Evolutionary conservation across 37 sponge, comb jelly and placozoan species (phyloP).

Genomic region (Haliclona indistincta): DNA sequence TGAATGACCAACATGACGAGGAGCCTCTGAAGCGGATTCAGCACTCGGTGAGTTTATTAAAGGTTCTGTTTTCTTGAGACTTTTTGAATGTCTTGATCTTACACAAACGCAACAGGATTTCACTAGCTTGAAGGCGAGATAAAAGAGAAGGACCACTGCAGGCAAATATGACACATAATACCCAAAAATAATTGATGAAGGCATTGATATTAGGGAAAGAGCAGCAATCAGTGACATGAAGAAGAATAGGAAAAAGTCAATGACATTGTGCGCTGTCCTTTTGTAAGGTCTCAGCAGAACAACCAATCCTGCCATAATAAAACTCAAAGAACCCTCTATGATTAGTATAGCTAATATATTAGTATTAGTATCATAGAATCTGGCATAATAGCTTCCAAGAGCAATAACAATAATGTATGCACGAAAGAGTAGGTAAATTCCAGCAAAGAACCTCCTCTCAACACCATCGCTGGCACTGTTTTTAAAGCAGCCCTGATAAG

Average conservation of each 20-base stretch:
- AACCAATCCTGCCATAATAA: not conserved
- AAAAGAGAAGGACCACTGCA: not conserved
- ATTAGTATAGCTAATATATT: too few relatives aligned
- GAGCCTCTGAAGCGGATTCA: too few relatives aligned
- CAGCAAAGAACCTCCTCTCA: slow-evolving; percentile 33
- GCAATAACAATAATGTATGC: not conserved
- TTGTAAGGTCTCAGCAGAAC: not conserved
- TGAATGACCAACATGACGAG: too few relatives aligned
- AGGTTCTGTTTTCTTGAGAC: too few relatives aligned
- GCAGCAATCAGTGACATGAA: not conserved
- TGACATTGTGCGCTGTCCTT: not conserved
- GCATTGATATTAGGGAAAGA: not conserved
- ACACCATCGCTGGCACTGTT: not conserved
- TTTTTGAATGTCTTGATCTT: too few relatives aligned
- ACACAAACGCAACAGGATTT: not conserved
- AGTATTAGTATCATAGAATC: too few relatives aligned
- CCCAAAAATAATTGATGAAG: not conserved
- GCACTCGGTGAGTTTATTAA: too few relatives aligned
- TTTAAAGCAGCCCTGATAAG: slow-evolving; percentile 26
- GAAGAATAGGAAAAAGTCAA: not conserved
- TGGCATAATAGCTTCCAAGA: too few relatives aligned
- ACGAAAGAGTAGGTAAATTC: slow-evolving; percentile 11
- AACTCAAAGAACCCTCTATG: too few relatives aligned
- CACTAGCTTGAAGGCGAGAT: not conserved
- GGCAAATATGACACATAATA: not conserved